These are phyloP conservation scores for Meiosimyza platycephala DNA, from an alignment of 2,888 invertebrate genomes.

Conservation along the genomic window DNA sequence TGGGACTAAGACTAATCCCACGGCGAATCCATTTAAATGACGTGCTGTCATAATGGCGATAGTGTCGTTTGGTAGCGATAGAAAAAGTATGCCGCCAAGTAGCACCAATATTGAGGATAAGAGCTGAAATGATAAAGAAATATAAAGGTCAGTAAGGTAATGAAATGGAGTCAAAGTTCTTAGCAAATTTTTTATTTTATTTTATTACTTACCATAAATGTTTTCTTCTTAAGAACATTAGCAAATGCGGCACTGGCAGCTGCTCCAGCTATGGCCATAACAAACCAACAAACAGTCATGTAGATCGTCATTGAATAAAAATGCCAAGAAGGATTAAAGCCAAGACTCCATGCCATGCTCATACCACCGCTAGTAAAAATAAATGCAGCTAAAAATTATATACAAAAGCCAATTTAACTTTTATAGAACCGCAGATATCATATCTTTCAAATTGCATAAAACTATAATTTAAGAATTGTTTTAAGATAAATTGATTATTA, in stretches of 20 bases:
- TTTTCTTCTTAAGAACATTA: slow-evolving; percentile 54
- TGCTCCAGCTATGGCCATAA: slow-evolving; percentile 58
- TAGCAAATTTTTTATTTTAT: background rate
- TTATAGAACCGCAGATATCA: no score
- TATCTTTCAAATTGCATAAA: no score
- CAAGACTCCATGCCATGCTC: slow-evolving; percentile 44
- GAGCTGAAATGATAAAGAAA: slow-evolving; percentile 41
- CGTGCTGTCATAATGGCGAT: slow-evolving; percentile 42
- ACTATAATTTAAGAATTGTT: no score
- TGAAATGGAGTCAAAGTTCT: no score
- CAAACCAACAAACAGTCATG: slow-evolving; percentile 56
- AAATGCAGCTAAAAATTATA: slow-evolving; percentile 46
- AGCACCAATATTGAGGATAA: slow-evolving; percentile 50
- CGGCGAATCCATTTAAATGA: slow-evolving; percentile 60
- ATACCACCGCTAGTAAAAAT: slow-evolving; percentile 51
- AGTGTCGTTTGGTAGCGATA: slow-evolving; percentile 39
- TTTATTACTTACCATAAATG: slow-evolving; percentile 49
- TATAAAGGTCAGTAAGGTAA: no score
- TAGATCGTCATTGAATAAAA: slow-evolving; percentile 30
- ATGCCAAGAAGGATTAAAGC: slow-evolving; percentile 21
- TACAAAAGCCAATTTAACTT: no score
- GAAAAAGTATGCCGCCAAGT: slow-evolving; percentile 53
- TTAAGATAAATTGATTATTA: no score
- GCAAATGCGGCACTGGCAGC: slow-evolving; percentile 49
- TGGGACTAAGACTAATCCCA: slow-evolving; percentile 57